Evolutionary conservation across 2,113 vertebrate species (phyloP), one percentile per base, ranked within the genome.

Genomic region (Cairina moschata): DNA sequence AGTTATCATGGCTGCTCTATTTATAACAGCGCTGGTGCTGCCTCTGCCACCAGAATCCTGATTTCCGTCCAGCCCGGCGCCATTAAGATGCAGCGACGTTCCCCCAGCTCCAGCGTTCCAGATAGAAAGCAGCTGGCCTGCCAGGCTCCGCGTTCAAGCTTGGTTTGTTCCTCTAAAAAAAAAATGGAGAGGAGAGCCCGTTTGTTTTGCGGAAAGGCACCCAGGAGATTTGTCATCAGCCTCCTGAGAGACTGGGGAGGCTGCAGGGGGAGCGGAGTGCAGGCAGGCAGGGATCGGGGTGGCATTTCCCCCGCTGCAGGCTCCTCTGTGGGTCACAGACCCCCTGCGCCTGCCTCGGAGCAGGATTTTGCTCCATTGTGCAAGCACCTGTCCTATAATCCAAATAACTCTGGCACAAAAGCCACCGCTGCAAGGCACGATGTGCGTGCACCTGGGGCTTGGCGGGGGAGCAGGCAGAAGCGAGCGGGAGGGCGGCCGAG

Each of bases 1-100:
- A 83, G 62, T 62, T 85, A 78, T 29, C 6, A 0, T 65, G 76
- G 80, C 76, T 95, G 83, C 73, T 94, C 73, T 90, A 83, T 93
- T 94, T 93, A 72, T 75, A 96, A 94, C 82, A 88, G 36, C 23
- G 52, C 68, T 2, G 22, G 85, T 36, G 46, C 42, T 88, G 91
- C 88, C 76, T 95, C 91, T 91, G 79, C 90, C 93, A 93, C 52
- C 40, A 74, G 87, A 87, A 95, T 93, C 85, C 96, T 88, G 91
- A 82, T 94, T 78, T 90, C 75, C 10, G 11, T 90, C 80, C 95
- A 94, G 90, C 72, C 86, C 8, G 5, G 71, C 56, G 66, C 95
- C 83, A 92, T 94, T 96, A 90, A 81, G 80, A 94, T 88, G 90
- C 92, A 96, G 80, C 4, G 17, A 91, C 0, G 10, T 58, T 88